Conservation (phyloP, 2,888 invertebrate genomes). For the Blera fallax region DNA sequence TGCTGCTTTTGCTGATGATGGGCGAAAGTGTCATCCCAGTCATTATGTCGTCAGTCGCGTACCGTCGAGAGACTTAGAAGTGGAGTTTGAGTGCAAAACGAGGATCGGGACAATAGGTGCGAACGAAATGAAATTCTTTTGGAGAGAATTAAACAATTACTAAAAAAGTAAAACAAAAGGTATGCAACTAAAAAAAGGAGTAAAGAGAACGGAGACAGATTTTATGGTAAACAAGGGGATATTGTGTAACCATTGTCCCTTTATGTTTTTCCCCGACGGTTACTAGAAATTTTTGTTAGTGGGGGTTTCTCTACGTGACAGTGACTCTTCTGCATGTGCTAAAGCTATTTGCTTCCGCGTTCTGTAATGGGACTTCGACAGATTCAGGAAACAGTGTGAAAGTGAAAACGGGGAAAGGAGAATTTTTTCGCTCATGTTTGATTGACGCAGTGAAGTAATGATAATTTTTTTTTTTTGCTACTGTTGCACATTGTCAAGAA, state of each 20-base stretch:
- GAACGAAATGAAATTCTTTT: constrained; percentile 25
- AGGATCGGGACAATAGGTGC: constrained; percentile 31
- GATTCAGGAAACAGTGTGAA: not conserved
- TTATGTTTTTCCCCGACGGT: not conserved
- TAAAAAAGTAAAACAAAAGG: constrained; percentile 1
- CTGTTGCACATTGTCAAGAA: too few relatives aligned
- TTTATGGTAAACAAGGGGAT: not conserved
- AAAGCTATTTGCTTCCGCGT: not conserved
- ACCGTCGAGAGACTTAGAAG: constrained; percentile 2
- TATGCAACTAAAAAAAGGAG: not conserved
- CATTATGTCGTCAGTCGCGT: constrained; percentile 37
- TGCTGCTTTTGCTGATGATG: not conserved
- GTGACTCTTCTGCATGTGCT: not conserved
- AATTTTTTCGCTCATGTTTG: not conserved
- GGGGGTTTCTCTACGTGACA: not conserved
- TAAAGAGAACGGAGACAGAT: not conserved
- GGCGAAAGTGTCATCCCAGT: constrained; percentile 31
- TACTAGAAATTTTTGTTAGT: not conserved
- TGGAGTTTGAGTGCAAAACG: not conserved
- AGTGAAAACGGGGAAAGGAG: not conserved
- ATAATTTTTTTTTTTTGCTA: not conserved
- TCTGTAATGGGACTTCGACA: not conserved
- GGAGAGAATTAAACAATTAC: constrained; percentile 38
- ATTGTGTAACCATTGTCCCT: constrained; percentile 5
- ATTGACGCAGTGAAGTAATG: not conserved